Evolutionary conservation across 2,888 invertebrate species (phyloP).

Genomic region (Leptogaster cylindrica): DNA sequence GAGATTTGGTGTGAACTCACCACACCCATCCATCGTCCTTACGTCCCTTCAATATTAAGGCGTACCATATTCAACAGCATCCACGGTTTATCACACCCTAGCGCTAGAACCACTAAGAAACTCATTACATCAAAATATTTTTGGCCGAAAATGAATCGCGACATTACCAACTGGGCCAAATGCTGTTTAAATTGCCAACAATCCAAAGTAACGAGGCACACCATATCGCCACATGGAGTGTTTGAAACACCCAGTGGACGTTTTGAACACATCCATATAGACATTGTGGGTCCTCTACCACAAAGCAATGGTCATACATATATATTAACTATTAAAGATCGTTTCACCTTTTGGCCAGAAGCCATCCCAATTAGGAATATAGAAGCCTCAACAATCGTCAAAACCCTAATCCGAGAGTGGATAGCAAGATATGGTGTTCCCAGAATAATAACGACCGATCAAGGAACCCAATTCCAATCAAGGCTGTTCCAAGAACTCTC

Average conservation of each 20-base stretch:
- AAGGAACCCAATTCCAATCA: background rate
- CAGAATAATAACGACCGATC: background rate
- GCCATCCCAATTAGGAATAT: background rate
- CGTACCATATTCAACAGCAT: too few species aligned
- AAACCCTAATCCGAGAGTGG: background rate
- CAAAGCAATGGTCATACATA: background rate
- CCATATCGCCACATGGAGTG: background rate
- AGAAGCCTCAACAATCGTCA: background rate
- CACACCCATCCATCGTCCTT: too few species aligned
- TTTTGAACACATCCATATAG: conserved; percentile 42
- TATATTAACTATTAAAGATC: background rate
- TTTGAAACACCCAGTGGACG: conserved; percentile 1
- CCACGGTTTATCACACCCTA: conserved; percentile 4
- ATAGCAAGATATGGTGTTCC: background rate
- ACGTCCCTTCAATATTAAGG: too few species aligned
- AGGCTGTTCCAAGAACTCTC: background rate
- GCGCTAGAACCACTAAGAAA: background rate
- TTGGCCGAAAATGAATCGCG: too few species aligned
- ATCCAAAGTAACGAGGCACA: background rate
- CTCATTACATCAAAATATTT: background rate
- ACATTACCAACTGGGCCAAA: background rate
- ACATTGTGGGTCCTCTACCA: conserved; percentile 38
- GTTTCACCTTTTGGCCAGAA: background rate
- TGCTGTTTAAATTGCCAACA: background rate
- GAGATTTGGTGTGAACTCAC: too few species aligned